Evolutionary conservation across 2,888 invertebrate species (phyloP).

Genomic region (Chydorus sphaericus): DNA sequence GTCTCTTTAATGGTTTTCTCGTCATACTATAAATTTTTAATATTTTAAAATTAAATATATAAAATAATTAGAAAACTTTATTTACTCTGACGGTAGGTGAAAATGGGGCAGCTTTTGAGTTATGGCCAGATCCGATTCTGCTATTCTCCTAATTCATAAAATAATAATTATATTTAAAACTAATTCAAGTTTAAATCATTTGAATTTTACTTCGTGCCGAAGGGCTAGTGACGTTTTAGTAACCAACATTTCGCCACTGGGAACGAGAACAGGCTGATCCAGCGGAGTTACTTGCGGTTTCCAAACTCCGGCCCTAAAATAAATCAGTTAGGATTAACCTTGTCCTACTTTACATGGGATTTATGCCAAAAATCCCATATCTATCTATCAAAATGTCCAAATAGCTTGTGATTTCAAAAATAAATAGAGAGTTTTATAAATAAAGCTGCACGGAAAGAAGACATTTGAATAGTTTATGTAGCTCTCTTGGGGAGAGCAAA

Average conservation of each 20-base stretch:
- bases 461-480: too few relatives aligned
- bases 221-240: constrained; percentile 14
- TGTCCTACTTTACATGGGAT: too few relatives aligned
- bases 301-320: constrained; percentile 73
- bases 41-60: neutral
- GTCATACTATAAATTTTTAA: constrained; percentile 15
- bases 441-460: too few relatives aligned
- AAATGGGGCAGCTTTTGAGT: constrained; percentile 9
- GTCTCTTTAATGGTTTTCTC: constrained; percentile 90
- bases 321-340: neutral
- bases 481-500: too few relatives aligned
- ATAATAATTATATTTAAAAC: neutral
- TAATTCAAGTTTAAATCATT: neutral
- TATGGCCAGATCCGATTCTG: constrained; percentile 6
- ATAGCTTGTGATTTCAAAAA: too few relatives aligned
- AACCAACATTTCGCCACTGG: constrained; percentile 13
- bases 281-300: constrained; percentile 75
- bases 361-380: too few relatives aligned
- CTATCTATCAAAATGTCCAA: too few relatives aligned
- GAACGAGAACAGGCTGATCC: constrained; percentile 32
- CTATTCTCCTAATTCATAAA: neutral
- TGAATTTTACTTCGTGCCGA: neutral
- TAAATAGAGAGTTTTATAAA: too few relatives aligned
- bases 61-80: neutral
- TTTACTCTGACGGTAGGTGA: neutral